These are phyloP conservation scores for Dissostichus mawsoni DNA, from an alignment of 2,113 vertebrate genomes.

Conservation along the genomic window DNA sequence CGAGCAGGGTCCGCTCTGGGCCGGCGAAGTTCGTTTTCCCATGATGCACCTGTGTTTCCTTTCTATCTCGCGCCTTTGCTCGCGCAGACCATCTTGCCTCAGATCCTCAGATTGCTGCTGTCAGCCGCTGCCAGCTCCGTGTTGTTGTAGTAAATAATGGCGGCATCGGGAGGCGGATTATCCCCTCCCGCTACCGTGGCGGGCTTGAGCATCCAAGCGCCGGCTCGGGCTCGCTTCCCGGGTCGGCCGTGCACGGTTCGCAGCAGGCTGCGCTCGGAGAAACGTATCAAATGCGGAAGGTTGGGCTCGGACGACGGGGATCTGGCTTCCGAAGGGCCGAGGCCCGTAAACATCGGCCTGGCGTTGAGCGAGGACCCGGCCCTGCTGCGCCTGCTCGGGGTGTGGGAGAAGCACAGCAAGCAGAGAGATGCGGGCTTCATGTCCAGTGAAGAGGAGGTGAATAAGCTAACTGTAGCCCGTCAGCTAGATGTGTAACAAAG, in stretches of 20 bases:
- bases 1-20: neutral
- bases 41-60: constrained; percentile 72
- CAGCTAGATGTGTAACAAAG: neutral
- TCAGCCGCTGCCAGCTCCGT: constrained; percentile 61
- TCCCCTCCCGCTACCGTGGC: constrained; percentile 82
- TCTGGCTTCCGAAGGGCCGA: constrained; percentile 78
- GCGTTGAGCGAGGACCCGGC: constrained; percentile 86
- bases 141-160: constrained; percentile 90
- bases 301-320: constrained; percentile 74
- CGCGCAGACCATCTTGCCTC: constrained; percentile 81
- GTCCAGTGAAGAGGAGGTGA: constrained; percentile 85
- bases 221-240: constrained; percentile 88
- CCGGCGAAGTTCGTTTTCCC: constrained; percentile 75
- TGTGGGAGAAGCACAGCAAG: constrained; percentile 84
- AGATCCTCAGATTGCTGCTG: constrained; percentile 59
- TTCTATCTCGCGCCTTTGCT: constrained; percentile 86
- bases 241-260: constrained; percentile 84
- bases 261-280: constrained; percentile 77
- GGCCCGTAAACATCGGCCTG: constrained; percentile 86
- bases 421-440: constrained; percentile 85
- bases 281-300: constrained; percentile 80
- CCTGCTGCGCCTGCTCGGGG: constrained; percentile 85
- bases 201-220: constrained; percentile 63
- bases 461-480: constrained; percentile 31
- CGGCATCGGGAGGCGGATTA: constrained; percentile 88